Evolutionary conservation across 2,888 invertebrate species (phyloP), one percentile per base, ranked within the genome.

Genomic region (Psylliodes chrysocephalus): DNA sequence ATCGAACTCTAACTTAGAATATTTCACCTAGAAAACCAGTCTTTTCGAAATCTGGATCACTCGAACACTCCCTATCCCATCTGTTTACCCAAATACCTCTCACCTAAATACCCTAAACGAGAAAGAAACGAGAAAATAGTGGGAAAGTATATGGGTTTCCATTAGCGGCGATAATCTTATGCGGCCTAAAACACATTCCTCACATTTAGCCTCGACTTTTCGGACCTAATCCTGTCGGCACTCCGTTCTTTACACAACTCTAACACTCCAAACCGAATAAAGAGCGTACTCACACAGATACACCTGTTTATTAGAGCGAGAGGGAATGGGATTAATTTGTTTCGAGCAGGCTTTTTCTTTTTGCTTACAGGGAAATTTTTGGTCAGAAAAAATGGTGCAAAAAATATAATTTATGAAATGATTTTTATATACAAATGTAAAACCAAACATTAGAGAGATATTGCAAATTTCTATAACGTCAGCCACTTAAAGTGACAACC

Each of bases 81-180:
- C 42, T 42, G 10, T 42, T 42, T 42, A 42, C 17, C 17, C 17
- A 17, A 17, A 17, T 18, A 42, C 15, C 8, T 2, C 18, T 14
- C 2, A n/a, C n/a, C 28, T 42, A 17, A 17, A 28, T n/a, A 28
- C 17, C 28, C 17, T 15, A 22, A 28, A 18, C 54, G 54, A 52
- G 52, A 38, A 52, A 18, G 54, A 54, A 54, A 54, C 42, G 54
- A 42, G 54, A 54, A 54, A 54, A 54, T 42, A 54, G 54, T 54
- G 17, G 17, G 25, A 42, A 42, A 12, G 42, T 42, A 42, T 40
- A 25, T 17, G 25, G 54, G 42, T 40, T 54, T 42, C 54, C 54
- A 54, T 54, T 54, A 54, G 54, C 12, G 14, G 15, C 28, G 54
- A 54, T 53, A 53, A 53, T 53, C 53, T 53, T 40, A 53, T 40